Evolutionary conservation across 92 coral and sea anemone genomes (phyloP).

Genomic region (Meandrina meandrites): DNA sequence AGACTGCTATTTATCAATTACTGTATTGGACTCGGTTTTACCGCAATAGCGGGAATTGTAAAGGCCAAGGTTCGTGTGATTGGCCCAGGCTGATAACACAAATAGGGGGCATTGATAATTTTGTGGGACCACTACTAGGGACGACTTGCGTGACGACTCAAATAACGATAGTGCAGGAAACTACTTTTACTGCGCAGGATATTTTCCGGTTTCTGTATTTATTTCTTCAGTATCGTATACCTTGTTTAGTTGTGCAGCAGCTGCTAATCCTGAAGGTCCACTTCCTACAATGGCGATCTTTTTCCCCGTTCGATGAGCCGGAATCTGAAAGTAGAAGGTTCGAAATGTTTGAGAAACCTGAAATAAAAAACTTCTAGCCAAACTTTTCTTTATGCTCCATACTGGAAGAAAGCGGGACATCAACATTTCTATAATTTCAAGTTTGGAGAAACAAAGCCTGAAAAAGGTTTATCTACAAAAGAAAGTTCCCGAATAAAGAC

Average conservation of each 20-base stretch:
- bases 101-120: no score
- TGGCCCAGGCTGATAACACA: neutral
- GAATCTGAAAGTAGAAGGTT: slow-evolving; percentile 58
- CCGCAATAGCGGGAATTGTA: neutral
- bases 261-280: slow-evolving; percentile 96
- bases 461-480: neutral
- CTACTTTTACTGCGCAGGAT: no score
- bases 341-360: neutral
- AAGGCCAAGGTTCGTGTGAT: neutral
- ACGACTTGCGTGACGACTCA: no score
- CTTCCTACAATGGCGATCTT: slow-evolving; percentile 92
- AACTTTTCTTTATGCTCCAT: neutral
- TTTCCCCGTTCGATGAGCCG: slow-evolving; percentile 78
- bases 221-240: slow-evolving; percentile 30
- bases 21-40: neutral
- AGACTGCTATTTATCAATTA: neutral
- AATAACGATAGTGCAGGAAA: no score
- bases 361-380: neutral
- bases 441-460: neutral
- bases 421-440: neutral
- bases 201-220: neutral
- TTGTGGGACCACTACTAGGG: no score
- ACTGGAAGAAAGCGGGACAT: neutral
- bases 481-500: neutral
- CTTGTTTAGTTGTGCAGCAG: slow-evolving; percentile 97